Percentiles rank a stretch among this genome's conserved stretches.
phyloP scores from a whole-genome alignment of 1,140 invertebrate species.

The Callitettix versicolor region DNA sequence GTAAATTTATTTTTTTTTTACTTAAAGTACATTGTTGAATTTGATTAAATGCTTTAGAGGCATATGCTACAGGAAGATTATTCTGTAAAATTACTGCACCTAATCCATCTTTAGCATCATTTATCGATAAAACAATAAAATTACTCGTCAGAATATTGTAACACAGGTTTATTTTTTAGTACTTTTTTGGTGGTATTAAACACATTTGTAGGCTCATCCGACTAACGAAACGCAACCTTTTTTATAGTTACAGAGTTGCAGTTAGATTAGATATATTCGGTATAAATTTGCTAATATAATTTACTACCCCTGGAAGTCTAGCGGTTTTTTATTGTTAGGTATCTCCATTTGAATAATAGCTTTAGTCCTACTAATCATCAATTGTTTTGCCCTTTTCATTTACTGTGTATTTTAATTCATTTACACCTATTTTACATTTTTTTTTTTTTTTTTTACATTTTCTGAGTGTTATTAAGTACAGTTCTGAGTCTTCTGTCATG shows the following conservation, averaged over 20 bases:
- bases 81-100: not conserved
- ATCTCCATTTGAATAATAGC: not conserved
- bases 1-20: too few species aligned
- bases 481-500: not conserved
- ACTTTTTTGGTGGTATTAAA: not conserved
- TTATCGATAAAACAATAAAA: not conserved
- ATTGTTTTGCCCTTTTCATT: slow-evolving; percentile 1
- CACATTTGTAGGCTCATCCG: not conserved
- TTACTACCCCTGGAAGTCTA: not conserved
- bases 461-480: not conserved
- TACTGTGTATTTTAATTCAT: not conserved
- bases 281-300: not conserved
- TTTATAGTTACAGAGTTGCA: not conserved
- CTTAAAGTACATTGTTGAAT: too few species aligned
- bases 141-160: not conserved
- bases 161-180: not conserved
- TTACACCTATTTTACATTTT: slow-evolving; percentile 4
- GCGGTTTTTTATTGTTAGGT: not conserved
- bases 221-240: not conserved
- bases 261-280: slow-evolving; percentile 1
- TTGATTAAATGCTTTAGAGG: not conserved
- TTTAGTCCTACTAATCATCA: not conserved
- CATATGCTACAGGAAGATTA: not conserved
- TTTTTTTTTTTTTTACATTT: not conserved
- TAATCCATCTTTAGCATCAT: not conserved